Conservation (phyloP, 2,113 vertebrate species). For the Numida meleagris region DNA sequence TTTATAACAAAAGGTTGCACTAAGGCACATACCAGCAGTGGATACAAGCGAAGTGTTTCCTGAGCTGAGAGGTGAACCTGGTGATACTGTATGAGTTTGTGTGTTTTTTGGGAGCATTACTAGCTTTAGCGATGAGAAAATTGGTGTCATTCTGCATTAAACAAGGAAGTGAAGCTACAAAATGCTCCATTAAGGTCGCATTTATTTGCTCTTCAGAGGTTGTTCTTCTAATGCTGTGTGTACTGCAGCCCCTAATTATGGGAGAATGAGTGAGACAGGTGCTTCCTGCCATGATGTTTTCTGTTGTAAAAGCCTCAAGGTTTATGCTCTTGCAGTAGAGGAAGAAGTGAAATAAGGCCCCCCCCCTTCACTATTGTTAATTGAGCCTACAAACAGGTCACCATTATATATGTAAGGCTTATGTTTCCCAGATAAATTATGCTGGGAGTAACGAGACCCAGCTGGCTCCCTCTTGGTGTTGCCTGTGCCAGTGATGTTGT, state of each 20-base stretch:
- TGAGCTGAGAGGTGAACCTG: background rate
- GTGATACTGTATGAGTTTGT: background rate
- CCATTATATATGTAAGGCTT: fast-evolving
- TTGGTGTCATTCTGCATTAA: background rate
- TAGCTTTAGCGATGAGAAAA: constrained; percentile 25
- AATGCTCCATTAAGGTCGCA: background rate
- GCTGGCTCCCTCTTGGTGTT: background rate
- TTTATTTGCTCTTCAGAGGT: background rate
- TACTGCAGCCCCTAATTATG: background rate
- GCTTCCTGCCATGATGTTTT: background rate
- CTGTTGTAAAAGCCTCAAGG: background rate
- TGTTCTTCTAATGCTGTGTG: background rate
- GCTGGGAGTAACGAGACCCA: background rate
- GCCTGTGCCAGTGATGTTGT: background rate
- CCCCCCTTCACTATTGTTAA: background rate
- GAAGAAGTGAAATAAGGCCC: background rate
- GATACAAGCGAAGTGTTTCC: background rate
- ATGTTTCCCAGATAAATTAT: background rate
- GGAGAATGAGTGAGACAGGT: background rate
- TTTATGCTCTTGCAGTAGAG: background rate
- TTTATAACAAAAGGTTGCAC: background rate
- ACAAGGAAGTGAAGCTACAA: background rate
- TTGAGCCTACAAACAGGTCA: background rate
- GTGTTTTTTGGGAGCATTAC: background rate
- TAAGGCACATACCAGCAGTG: background rate